Percentiles rank a stretch among this genome's conserved stretches.
Evolutionary conservation across 2,888 invertebrate genomes (phyloP).

Genomic region (Unio delphinus): DNA sequence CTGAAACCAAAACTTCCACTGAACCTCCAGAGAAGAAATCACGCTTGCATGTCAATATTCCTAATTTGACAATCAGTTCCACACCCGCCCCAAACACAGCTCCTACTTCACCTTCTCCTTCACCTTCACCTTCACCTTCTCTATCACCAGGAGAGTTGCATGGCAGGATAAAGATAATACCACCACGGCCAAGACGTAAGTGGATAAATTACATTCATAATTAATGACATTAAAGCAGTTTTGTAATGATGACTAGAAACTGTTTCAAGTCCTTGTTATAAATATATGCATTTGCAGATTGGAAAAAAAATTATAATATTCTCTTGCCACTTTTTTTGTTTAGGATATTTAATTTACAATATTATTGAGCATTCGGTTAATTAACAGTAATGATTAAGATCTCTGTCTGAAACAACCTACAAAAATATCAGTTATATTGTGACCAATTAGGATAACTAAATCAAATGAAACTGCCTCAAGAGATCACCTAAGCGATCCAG

Average conservation of each 20-base stretch:
- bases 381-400: too few relatives aligned
- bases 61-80: conserved; percentile 32
- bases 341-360: too few relatives aligned
- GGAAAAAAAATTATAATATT: too few relatives aligned
- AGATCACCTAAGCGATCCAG: too few relatives aligned
- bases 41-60: conserved; percentile 74
- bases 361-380: too few relatives aligned
- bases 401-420: too few relatives aligned
- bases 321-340: too few relatives aligned
- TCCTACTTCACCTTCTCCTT: conserved; percentile 15
- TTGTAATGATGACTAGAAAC: conserved; percentile 65
- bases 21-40: conserved; percentile 82
- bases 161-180: conserved; percentile 81
- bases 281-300: too few relatives aligned
- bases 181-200: conserved; percentile 93
- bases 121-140: conserved; percentile 23
- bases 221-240: background rate
- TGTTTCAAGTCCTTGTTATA: background rate
- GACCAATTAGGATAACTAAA: too few relatives aligned
- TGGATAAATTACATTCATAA: background rate
- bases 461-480: too few relatives aligned
- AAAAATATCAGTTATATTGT: too few relatives aligned
- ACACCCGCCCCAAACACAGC: conserved; percentile 20
- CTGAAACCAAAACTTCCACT: conserved; percentile 36
- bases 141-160: conserved; percentile 53